Conservation (phyloP, 1,140 invertebrate genomes). For the Plectus sambesii region DNA sequence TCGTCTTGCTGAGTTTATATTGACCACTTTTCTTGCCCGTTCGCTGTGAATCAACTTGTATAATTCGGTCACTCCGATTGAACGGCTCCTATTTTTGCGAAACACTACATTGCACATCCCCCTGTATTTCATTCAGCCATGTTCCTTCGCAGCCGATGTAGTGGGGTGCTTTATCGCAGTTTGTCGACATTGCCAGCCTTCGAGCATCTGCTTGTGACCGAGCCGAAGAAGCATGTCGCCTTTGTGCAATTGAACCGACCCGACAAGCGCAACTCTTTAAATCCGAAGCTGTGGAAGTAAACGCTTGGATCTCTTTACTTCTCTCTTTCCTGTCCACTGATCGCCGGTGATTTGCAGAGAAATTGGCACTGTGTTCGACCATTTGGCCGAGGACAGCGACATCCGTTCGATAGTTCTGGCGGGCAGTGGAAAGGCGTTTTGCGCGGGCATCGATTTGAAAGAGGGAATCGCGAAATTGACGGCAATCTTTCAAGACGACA, state of each 20-base stretch:
- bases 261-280: constrained; percentile 73
- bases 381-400: constrained; percentile 60
- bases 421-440: constrained; percentile 67
- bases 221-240: too few relatives aligned
- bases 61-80: too few relatives aligned
- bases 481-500: constrained; percentile 21
- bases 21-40: too few relatives aligned
- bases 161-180: too few relatives aligned
- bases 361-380: constrained; percentile 65
- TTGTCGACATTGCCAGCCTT: too few relatives aligned
- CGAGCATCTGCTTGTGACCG: too few relatives aligned
- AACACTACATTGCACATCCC: too few relatives aligned
- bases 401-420: constrained; percentile 75
- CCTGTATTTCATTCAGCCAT: too few relatives aligned
- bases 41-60: too few relatives aligned
- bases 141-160: too few relatives aligned
- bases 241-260: constrained; percentile 82
- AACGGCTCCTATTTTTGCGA: too few relatives aligned
- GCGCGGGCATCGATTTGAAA: constrained; percentile 56
- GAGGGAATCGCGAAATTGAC: constrained; percentile 26
- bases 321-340: constrained; percentile 21
- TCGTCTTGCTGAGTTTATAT: too few relatives aligned
- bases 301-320: constrained; percentile 40
- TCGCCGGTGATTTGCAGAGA: constrained; percentile 58
- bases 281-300: constrained; percentile 68